These are phyloP conservation scores for Aethina tumida DNA, from an alignment of 1,140 invertebrate genomes.

Conservation along the genomic window DNA sequence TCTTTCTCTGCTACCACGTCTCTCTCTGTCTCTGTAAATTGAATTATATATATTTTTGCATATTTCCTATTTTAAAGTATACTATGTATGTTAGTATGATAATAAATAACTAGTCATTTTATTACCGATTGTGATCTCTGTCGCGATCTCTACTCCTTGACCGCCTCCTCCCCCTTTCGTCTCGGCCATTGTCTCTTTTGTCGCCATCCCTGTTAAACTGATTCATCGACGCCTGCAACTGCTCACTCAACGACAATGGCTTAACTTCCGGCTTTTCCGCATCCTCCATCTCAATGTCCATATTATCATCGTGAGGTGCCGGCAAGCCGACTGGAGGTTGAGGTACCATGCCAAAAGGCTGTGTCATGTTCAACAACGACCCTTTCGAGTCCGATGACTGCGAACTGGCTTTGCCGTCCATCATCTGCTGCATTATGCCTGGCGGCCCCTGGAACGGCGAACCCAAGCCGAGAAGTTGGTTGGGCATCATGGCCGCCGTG, in stretches of 20 bases:
- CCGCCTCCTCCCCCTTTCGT: conserved; percentile 19
- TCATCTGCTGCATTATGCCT: conserved; percentile 38
- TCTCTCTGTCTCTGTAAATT: no score
- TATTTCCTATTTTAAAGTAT: no score
- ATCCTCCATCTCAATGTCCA: conserved; percentile 54
- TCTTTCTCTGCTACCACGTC: conserved; percentile 30
- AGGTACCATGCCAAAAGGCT: conserved; percentile 32
- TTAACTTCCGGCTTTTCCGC: conserved; percentile 30
- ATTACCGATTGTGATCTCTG: conserved; percentile 10
- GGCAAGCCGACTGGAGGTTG: conserved; percentile 42
- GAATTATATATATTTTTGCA: no score
- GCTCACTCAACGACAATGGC: conserved; percentile 17
- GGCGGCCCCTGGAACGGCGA: conserved; percentile 38
- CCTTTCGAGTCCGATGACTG: conserved; percentile 18
- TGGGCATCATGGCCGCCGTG: conserved; percentile 39
- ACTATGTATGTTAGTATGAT: no score
- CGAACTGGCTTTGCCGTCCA: conserved; percentile 9
- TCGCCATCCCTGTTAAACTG: conserved; percentile 30
- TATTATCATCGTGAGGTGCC: conserved; percentile 47
- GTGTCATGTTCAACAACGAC: conserved; percentile 23
- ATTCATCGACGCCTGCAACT: conserved; percentile 31
- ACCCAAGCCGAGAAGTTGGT: conserved; percentile 37
- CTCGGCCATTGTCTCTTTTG: conserved; percentile 19
- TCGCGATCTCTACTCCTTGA: conserved; percentile 16
- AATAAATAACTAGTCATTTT: no score